phyloP scores from a whole-genome alignment of 2,888 invertebrate genomes.

The Aplocera efformata region DNA sequence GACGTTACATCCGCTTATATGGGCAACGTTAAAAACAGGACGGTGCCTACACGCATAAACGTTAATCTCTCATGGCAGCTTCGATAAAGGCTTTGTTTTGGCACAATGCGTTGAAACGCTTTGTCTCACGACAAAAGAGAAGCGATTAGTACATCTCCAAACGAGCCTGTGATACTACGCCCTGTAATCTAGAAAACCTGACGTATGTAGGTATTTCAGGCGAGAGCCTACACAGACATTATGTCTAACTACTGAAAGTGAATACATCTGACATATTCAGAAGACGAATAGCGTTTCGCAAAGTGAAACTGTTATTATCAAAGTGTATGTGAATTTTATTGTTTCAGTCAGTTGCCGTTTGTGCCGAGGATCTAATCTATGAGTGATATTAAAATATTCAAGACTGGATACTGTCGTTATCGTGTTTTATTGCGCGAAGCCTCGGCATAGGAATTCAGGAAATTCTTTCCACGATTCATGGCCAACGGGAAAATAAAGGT shows the following conservation, averaged over 20 bases:
- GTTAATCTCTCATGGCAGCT: conserved; percentile 10
- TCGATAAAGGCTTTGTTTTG: conserved; percentile 12
- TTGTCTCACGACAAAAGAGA: conserved; percentile 14
- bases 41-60: not conserved
- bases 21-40: not conserved
- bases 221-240: no score
- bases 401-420: not conserved
- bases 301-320: no score
- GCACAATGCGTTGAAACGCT: conserved; percentile 9
- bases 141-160: conserved; percentile 11
- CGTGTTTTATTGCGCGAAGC: not conserved
- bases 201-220: no score
- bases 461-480: conserved; percentile 12
- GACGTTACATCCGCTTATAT: no score
- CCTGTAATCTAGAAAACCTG: not conserved
- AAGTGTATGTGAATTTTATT: no score
- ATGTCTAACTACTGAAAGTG: no score
- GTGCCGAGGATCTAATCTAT: no score
- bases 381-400: no score
- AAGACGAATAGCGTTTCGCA: no score
- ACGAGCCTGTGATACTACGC: conserved; percentile 1
- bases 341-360: no score
- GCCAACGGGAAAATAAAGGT: conserved; percentile 10
- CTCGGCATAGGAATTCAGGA: conserved; percentile 6
- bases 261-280: no score